Conservation (phyloP, 2,797 vertebrate species). For the Triplophysa bombifrons region DNA sequence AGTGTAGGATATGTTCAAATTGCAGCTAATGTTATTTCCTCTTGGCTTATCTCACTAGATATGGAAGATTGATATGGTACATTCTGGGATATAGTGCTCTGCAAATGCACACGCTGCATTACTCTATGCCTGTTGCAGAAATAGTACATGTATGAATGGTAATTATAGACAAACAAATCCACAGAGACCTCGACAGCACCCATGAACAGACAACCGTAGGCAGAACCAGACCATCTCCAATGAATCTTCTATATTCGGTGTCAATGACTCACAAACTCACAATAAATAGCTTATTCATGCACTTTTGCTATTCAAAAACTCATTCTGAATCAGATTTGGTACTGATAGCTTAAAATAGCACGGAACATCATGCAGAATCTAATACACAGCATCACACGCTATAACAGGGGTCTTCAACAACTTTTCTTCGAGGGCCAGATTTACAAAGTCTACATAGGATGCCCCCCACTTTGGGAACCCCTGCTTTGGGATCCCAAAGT, state of each 20-base stretch:
- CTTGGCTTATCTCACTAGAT: not conserved
- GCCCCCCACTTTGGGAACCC: no score
- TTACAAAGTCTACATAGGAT: no score
- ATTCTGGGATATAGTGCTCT: conserved; percentile 7
- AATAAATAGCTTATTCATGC: conserved; percentile 39
- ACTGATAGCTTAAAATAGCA: conserved; percentile 21
- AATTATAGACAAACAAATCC: not conserved
- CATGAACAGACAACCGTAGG: not conserved
- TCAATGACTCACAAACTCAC: not conserved
- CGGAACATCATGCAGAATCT: conserved; percentile 30
- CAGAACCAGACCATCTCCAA: conserved; percentile 13
- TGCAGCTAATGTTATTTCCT: not conserved
- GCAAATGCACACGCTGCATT: not conserved
- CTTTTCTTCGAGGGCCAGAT: no score
- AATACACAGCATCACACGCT: conserved; percentile 31
- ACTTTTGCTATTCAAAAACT: conserved; percentile 46
- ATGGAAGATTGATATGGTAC: not conserved
- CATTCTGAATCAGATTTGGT: conserved; percentile 26
- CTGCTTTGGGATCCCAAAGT: no score
- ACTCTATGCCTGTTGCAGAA: not conserved
- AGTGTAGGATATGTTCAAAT: not conserved
- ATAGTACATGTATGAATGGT: not conserved
- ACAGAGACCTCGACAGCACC: conserved; percentile 1
- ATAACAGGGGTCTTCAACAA: not conserved
- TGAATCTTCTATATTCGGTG: not conserved